phyloP scores from a whole-genome alignment of 30 jellyfish, hydroid and myxozoan species.

The Phacellophora camtschatica region DNA sequence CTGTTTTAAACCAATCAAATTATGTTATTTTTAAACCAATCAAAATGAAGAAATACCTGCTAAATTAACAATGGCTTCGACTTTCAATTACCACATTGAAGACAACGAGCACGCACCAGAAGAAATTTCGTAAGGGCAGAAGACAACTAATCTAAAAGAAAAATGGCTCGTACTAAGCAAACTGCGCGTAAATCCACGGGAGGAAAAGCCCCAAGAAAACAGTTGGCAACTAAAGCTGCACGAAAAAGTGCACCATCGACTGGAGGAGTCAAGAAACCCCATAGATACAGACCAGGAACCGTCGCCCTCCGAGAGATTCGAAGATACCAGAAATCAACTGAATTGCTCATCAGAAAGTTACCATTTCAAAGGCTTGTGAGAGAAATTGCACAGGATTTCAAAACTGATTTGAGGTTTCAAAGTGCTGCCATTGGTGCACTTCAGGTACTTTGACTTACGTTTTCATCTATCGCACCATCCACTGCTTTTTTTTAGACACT shows the following conservation, averaged over 20 bases:
- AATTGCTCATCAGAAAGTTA: constrained; percentile 86
- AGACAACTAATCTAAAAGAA: not conserved
- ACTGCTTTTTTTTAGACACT: not conserved
- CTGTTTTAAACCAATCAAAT: constrained; percentile 17
- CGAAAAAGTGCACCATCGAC: constrained; percentile 98
- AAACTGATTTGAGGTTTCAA: constrained; percentile 96
- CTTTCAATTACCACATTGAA: not conserved
- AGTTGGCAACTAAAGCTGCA: constrained; percentile 99
- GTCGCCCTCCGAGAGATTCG: constrained; percentile 99
- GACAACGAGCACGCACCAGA: not conserved
- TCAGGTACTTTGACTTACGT: constrained; percentile 27
- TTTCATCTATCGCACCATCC: not conserved
- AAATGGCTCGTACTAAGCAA: constrained; percentile 99
- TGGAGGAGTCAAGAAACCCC: constrained; percentile 99
- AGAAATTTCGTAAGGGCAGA: not conserved
- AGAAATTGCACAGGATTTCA: constrained; percentile 98
- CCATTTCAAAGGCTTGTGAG: constrained; percentile 98
- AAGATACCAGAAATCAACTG: constrained; percentile 98
- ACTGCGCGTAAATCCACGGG: constrained; percentile 99
- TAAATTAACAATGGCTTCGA: constrained; percentile 23
- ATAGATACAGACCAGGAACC: constrained; percentile 99
- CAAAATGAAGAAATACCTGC: not conserved
- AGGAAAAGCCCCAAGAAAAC: constrained; percentile 99
- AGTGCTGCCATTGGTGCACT: constrained; percentile 99
- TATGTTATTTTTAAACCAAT: constrained; percentile 11